Evolutionary conservation across 2,888 invertebrate species (phyloP).

Genomic region (Pristionchus entomophagus): DNA sequence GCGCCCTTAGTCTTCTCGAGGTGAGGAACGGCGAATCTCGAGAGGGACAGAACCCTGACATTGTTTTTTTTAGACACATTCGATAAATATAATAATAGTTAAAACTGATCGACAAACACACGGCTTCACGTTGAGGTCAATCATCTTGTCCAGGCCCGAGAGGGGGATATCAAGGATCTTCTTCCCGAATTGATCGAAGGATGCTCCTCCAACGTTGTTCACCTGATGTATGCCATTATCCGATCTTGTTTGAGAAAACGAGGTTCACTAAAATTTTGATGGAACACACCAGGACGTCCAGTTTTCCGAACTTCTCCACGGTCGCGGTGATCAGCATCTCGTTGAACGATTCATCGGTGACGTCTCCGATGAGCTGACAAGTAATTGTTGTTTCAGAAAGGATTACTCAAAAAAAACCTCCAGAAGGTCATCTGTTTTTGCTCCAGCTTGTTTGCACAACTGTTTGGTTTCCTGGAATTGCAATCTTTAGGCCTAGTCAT

Average conservation of each 20-base stretch:
- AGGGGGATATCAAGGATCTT: not conserved
- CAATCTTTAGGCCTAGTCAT: no score
- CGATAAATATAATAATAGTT: not conserved
- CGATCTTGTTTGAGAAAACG: no score
- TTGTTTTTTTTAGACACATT: not conserved
- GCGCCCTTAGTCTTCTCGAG: constrained; percentile 1
- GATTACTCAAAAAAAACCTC: not conserved
- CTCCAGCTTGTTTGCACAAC: not conserved
- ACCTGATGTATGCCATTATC: not conserved
- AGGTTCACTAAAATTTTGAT: no score
- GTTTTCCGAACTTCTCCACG: not conserved
- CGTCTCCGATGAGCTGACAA: not conserved
- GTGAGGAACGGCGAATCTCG: not conserved
- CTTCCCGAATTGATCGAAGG: not conserved
- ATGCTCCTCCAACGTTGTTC: not conserved
- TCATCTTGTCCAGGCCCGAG: not conserved
- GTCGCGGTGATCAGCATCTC: not conserved
- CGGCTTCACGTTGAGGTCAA: no score
- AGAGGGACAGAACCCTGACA: not conserved
- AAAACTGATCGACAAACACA: not conserved
- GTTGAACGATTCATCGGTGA: not conserved
- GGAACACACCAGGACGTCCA: not conserved
- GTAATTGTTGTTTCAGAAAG: not conserved
- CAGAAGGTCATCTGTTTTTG: not conserved
- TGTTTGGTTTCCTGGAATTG: not conserved